A percentile compares a stretch with the other conserved stretches of the same genome.
Evolutionary conservation across 2,797 vertebrate genomes (phyloP).

Genomic region (Sebastes diploproa): DNA sequence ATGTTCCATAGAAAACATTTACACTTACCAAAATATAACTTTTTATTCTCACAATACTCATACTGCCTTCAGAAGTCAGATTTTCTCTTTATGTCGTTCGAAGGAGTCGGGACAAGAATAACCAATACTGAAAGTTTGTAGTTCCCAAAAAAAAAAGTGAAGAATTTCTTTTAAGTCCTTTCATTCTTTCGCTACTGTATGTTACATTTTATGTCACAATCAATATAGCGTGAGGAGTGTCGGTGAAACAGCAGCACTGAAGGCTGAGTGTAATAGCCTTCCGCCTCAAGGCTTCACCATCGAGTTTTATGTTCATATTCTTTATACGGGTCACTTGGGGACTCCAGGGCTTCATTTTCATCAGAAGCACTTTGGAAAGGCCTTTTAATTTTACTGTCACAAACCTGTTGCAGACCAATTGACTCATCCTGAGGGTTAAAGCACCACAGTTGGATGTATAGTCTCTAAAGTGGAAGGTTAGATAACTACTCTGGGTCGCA

Average conservation of each 20-base stretch:
- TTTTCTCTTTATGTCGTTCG: not conserved
- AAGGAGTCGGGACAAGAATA: not conserved
- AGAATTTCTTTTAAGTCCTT: not conserved
- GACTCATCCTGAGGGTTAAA: slow-evolving; percentile 66
- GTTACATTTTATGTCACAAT: slow-evolving; percentile 37
- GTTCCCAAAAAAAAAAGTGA: not conserved
- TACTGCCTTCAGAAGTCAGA: not conserved
- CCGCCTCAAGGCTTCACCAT: slow-evolving; percentile 26
- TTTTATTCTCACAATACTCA: not conserved
- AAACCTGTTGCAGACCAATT: slow-evolving; percentile 62
- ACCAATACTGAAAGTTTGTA: not conserved
- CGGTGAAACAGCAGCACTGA: slow-evolving; percentile 24
- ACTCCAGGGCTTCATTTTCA: slow-evolving; percentile 75
- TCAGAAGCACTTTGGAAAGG: slow-evolving; percentile 63
- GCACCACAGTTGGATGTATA: slow-evolving; percentile 59
- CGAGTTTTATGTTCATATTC: slow-evolving; percentile 58
- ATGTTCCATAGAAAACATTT: not conserved
- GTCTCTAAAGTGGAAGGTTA: slow-evolving; percentile 64
- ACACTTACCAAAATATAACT: not conserved
- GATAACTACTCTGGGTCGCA: slow-evolving; percentile 61
- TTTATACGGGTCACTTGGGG: slow-evolving; percentile 48
- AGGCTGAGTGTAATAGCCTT: slow-evolving; percentile 34
- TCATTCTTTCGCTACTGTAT: not conserved
- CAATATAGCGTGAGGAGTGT: slow-evolving; percentile 37
- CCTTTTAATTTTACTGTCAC: slow-evolving; percentile 74